Base-by-base conservation (phyloP, 2,888 invertebrate species). In the Sycophila texana region DNA sequence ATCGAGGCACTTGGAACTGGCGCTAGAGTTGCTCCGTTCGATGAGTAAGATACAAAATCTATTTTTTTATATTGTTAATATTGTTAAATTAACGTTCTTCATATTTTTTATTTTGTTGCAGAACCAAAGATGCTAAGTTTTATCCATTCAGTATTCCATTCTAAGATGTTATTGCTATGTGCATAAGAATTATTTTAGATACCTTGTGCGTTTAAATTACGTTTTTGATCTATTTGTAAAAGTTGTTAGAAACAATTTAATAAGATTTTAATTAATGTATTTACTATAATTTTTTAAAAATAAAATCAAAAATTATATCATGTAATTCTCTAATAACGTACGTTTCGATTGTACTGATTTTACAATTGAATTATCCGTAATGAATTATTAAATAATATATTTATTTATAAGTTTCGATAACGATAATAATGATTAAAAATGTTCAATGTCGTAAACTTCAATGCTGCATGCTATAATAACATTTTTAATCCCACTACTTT, bases 11-110 rank as follows among this genome's bases (percentile, higher is more conserved):
- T 91, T 65, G 93, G 95, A 84, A 93, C 93, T 81, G 94, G 94
- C 86, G 93, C 94, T 1, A 92, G 95, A n/a, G 89, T 94, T 63
- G 93, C 93, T 73, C 92, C 92, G 0, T 93, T 93, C 89, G 86
- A 86, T 0, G 91, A 91, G 95, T 94, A 88, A 92, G 93, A 92
- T 26, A 0, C 7, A 7, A 10, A 39, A 39, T 39, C 1, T 39
- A 39, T 4, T 39, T 63, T n/a, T 3, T 47, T 18, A 47, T 13
- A 18, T 63, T 53, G 0, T 12, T 47, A 18, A 67, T 55, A 10
- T 39, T 39, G 18, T 49, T 47, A 53, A 39, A 53, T 51, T 39
- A 18, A 66, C 26, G 49, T 39, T 51, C 16, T 51, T 39, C 26
- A 22, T 39, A 14, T 53, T 67, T 81, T 70, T 74, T 74, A 81